phyloP scores from a whole-genome alignment of 2,113 vertebrate species.

The Scytalopus superciliaris region DNA sequence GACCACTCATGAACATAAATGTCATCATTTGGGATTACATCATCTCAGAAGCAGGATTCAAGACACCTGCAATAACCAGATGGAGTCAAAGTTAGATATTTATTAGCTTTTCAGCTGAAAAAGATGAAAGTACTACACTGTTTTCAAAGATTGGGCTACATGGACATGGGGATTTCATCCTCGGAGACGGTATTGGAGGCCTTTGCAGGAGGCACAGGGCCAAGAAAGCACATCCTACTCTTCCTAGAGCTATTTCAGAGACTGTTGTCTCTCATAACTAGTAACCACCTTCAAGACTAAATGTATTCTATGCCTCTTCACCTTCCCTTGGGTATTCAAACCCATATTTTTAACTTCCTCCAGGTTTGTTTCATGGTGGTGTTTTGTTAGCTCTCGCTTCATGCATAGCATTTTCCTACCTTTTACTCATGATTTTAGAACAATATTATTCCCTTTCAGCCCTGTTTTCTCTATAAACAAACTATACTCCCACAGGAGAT shows the following conservation, averaged over 20 bases:
- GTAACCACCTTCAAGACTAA: neutral
- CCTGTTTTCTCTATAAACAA: neutral
- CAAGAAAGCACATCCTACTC: neutral
- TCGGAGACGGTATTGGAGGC: neutral
- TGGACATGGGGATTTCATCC: neutral
- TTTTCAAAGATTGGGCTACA: neutral
- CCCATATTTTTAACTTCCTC: neutral
- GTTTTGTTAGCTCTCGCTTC: neutral
- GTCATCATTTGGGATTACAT: neutral
- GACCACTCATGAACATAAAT: neutral
- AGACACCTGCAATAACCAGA: conserved; percentile 5
- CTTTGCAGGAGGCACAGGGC: neutral
- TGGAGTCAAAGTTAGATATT: neutral
- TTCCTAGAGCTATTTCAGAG: neutral
- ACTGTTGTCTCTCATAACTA: neutral
- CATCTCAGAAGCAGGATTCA: neutral
- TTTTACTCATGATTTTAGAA: neutral
- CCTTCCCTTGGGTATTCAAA: neutral
- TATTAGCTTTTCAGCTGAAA: neutral
- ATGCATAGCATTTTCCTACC: neutral
- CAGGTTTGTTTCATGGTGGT: neutral
- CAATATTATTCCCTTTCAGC: neutral
- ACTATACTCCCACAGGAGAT: neutral
- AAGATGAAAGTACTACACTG: neutral
- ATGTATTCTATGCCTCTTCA: neutral